A percentile compares a stretch with the other conserved stretches of the same genome.
Conservation (phyloP, 2,888 invertebrate genomes). For the Drosophila antonietae region DNA sequence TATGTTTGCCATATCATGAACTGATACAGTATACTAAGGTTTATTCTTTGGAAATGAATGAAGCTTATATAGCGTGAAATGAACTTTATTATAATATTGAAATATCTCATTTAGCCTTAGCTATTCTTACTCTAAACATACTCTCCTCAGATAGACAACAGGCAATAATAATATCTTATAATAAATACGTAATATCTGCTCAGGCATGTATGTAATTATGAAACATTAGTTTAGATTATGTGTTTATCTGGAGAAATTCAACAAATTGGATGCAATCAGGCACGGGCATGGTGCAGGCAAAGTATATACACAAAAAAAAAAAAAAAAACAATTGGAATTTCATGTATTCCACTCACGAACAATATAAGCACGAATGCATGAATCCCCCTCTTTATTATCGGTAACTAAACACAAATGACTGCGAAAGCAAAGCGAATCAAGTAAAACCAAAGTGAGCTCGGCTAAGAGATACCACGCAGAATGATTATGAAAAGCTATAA, state of each 20-base stretch:
- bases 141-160: neutral
- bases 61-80: too few relatives aligned
- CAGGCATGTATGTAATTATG: neutral
- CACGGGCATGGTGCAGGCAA: neutral
- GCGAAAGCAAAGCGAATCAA: conserved; percentile 6
- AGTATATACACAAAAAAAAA: neutral
- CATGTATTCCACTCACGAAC: conserved; percentile 18
- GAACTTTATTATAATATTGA: too few relatives aligned
- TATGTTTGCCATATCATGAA: neutral
- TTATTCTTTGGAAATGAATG: neutral
- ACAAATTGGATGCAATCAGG: neutral
- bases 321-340: conserved; percentile 1
- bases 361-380: conserved; percentile 14
- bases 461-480: neutral
- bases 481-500: neutral
- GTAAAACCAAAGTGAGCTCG: neutral
- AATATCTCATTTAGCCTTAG: neutral
- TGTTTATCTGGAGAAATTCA: conserved; percentile 2
- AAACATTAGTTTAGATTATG: conserved; percentile 3
- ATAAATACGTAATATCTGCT: neutral
- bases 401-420: conserved; percentile 14
- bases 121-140: neutral
- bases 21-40: neutral
- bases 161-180: neutral
- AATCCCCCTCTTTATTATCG: neutral